Evolutionary conservation across 2,113 vertebrate genomes (phyloP).

Genomic region (Peromyscus polionotus): DNA sequence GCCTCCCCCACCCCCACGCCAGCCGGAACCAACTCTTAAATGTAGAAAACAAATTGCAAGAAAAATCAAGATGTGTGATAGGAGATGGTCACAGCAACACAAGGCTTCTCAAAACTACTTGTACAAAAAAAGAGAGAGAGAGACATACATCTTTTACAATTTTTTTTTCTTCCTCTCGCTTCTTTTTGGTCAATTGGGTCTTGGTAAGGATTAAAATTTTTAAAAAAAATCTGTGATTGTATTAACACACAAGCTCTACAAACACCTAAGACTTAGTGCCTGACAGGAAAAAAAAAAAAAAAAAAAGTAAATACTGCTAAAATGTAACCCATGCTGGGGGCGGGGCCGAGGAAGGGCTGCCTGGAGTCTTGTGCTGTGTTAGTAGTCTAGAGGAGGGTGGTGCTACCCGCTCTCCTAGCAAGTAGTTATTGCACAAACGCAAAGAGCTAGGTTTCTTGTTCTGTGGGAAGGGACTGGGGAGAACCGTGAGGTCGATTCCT

Average conservation of each 20-base stretch:
- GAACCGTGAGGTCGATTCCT: not conserved
- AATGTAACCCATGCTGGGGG: slow-evolving; percentile 89
- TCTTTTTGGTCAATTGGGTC: slow-evolving; percentile 89
- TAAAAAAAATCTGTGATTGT: slow-evolving; percentile 87
- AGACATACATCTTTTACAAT: slow-evolving; percentile 72
- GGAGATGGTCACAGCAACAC: slow-evolving; percentile 91
- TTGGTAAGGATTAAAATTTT: slow-evolving; percentile 84
- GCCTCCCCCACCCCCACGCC: slow-evolving; percentile 86
- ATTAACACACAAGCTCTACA: slow-evolving; percentile 90
- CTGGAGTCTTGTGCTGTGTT: slow-evolving; percentile 89
- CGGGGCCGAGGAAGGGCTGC: slow-evolving; percentile 87
- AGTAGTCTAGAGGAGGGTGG: slow-evolving; percentile 91
- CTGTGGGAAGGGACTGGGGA: slow-evolving; percentile 74
- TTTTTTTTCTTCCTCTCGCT: slow-evolving; percentile 76
- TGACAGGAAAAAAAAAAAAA: slow-evolving; percentile 84
- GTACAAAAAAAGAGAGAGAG: slow-evolving; percentile 81
- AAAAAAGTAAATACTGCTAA: slow-evolving; percentile 90
- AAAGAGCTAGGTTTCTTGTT: slow-evolving; percentile 87
- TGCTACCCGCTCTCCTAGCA: slow-evolving; percentile 88
- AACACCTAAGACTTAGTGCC: slow-evolving; percentile 91
- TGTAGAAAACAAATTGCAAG: slow-evolving; percentile 88
- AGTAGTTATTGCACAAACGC: slow-evolving; percentile 93
- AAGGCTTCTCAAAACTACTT: slow-evolving; percentile 91
- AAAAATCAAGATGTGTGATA: slow-evolving; percentile 89
- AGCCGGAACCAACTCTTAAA: slow-evolving; percentile 87